phyloP scores from a whole-genome alignment of 2,113 vertebrate species.

The Maccullochella peelii region DNA sequence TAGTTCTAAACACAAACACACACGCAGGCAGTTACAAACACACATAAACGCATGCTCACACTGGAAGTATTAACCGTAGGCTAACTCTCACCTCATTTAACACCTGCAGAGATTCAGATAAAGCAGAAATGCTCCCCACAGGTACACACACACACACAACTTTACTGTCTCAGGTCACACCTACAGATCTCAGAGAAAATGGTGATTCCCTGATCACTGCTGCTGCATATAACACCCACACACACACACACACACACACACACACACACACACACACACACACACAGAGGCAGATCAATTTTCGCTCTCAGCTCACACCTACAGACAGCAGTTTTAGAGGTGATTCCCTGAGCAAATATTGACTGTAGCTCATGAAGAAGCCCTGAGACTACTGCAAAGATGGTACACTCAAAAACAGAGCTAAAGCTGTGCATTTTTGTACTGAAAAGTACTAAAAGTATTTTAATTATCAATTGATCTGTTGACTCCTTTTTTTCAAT shows the following conservation, averaged over 20 bases:
- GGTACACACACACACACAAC: neutral
- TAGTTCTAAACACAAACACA: neutral
- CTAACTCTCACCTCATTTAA: constrained; percentile 28
- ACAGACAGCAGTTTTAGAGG: neutral
- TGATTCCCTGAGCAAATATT: neutral
- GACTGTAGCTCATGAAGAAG: neutral
- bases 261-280: neutral
- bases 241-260: neutral
- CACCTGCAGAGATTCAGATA: constrained; percentile 28
- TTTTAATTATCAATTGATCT: too few relatives aligned
- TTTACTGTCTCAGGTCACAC: constrained; percentile 9
- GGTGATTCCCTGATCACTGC: neutral
- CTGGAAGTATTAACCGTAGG: neutral
- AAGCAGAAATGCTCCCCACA: constrained; percentile 18
- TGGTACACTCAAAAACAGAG: neutral
- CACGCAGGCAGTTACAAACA: neutral
- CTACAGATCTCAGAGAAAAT: neutral
- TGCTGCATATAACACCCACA: too few relatives aligned
- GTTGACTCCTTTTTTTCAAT: too few relatives aligned
- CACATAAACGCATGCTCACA: neutral
- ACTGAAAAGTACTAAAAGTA: too few relatives aligned
- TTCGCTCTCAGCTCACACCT: neutral
- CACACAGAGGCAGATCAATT: neutral
- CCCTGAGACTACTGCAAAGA: neutral
- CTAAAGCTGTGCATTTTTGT: too few relatives aligned